Base-by-base conservation (phyloP, 2,888 invertebrate genomes). In the Dryobota labecula region DNA sequence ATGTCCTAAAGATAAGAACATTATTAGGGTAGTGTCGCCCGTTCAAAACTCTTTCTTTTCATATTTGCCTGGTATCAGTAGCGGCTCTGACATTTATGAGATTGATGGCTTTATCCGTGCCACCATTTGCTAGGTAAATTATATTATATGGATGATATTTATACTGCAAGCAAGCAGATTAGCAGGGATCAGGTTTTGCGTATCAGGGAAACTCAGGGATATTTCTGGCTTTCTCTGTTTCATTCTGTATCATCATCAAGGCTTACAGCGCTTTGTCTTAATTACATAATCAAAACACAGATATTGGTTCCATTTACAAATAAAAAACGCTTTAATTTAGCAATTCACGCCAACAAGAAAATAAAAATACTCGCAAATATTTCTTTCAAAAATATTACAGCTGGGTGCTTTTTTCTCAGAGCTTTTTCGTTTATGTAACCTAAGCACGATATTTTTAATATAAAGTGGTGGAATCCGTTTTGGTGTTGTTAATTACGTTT, bases 1-100 rank as follows among this genome's bases (percentile, higher is more conserved):
- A 77, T 73, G 49, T 54, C 66, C 53, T 82, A 60, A 69, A 82
- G 81, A 82, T 82, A 82, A 82, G 78, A 75, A 75, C 67, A 58
- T 78, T 80, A 73, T 78, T 73, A 80, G 65, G 77, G 71, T 66
- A 67, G 53, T 67, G 61, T 41, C 65, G 51, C 58, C 53, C 64
- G 63, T 61, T 63, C 30, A 41, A 66, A 69, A 71, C 64, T 78
- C 74, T 75, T 81, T 73, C 61, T 54, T 70, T 72, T 82, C 68
- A 82, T 76, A 66, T 66, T 70, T 53, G 62, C 82, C 72, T 82
- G 76, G 79, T 78, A 82, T 70, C 80, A 53, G 45, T 38, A 36
- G 27, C 58, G 58, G 53, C 38, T 54, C 74, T 60, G 65, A 73
- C 79, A 70, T 72, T 79, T 82, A 79, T 60, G 54, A 73, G 82